Percentiles rank a stretch among this genome's conserved stretches.
Conservation (phyloP, 2,797 vertebrate species). For the Bryconaethiops microstoma region DNA sequence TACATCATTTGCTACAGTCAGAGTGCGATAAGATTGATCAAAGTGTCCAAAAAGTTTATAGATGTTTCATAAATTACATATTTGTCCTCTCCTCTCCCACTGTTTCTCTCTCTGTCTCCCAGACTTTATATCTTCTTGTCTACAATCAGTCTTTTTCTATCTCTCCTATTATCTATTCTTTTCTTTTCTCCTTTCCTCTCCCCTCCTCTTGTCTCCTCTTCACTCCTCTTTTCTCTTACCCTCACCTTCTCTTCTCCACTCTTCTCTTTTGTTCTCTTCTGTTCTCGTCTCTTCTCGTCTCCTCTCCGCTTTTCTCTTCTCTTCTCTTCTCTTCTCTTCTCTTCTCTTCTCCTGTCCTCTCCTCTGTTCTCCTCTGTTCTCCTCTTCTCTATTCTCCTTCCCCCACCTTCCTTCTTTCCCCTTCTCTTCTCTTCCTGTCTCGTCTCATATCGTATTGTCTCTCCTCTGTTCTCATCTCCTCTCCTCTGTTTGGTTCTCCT, state of each 20-base stretch:
- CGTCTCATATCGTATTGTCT: too few species aligned
- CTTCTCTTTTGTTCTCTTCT: background rate
- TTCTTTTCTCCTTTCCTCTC: background rate
- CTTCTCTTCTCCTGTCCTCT: too few species aligned
- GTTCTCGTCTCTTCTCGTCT: background rate
- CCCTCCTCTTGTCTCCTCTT: background rate
- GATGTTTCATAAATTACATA: background rate
- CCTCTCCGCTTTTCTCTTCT: too few species aligned
- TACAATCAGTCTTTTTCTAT: background rate
- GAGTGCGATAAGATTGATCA: conserved; percentile 17
- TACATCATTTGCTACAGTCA: conserved; percentile 20
- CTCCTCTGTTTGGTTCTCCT: too few species aligned
- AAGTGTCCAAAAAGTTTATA: conserved; percentile 18
- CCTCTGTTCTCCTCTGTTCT: too few species aligned
- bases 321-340: too few species aligned
- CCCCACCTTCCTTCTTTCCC: too few species aligned
- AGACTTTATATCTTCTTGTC: background rate
- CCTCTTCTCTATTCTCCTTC: background rate
- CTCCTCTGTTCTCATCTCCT: too few species aligned
- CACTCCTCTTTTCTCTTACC: background rate
- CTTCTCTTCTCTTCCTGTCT: too few species aligned
- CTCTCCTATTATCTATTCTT: background rate
- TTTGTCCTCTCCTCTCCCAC: background rate
- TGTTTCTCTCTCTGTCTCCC: background rate
- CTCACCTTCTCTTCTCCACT: background rate